Percentiles rank a stretch among this genome's conserved stretches.
These are phyloP conservation scores for Chrysolina haemoptera DNA, from an alignment of 2,888 invertebrate species.

Conservation along the genomic window DNA sequence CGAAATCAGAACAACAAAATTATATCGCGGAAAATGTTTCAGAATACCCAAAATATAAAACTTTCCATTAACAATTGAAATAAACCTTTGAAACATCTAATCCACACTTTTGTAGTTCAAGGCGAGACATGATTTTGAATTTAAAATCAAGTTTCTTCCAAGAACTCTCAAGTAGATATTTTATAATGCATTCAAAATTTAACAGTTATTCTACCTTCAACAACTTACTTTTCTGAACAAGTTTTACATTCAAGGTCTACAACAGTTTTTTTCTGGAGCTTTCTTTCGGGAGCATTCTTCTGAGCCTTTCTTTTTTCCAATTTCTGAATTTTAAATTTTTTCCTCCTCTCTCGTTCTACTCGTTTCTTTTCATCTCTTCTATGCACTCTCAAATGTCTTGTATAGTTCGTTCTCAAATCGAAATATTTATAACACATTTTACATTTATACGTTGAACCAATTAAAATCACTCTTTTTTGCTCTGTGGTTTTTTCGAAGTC, in stretches of 20 bases:
- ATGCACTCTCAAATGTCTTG: not conserved
- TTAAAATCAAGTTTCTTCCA: no score
- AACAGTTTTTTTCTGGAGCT: not conserved
- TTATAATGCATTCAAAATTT: no score
- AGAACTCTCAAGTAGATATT: no score
- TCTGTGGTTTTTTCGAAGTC: not conserved
- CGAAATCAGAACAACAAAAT: no score
- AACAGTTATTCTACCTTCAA: no score
- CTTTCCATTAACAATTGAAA: no score
- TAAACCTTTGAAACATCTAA: no score
- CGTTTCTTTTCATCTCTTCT: not conserved
- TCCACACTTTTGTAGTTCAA: no score
- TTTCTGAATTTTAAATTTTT: not conserved
- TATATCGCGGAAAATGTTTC: no score
- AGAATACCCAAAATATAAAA: no score
- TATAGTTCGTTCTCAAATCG: not conserved
- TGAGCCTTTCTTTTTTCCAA: not conserved
- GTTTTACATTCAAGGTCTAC: not conserved
- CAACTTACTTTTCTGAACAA: conserved; percentile 8
- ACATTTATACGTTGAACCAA: conserved; percentile 9
- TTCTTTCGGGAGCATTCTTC: not conserved
- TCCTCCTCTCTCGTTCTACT: not conserved
- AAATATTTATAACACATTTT: not conserved
- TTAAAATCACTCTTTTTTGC: not conserved
- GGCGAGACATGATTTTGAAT: no score